Evolutionary conservation across 1,140 invertebrate species (phyloP), one percentile per base, ranked within the genome.

Genomic region (Zaprionus capensis): DNA sequence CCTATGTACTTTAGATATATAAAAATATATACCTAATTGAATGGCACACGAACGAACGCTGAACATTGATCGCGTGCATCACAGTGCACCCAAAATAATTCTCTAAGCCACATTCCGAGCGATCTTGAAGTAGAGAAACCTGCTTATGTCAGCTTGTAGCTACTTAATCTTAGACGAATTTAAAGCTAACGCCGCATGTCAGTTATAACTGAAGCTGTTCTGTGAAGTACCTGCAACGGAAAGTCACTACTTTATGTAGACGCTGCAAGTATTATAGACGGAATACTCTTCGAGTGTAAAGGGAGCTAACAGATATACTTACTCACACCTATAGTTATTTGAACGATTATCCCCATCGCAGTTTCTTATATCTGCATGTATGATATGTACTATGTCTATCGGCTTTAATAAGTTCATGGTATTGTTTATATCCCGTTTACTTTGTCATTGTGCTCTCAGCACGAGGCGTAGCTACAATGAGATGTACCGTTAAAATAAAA

Each of bases 401-500:
- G 64, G 73, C 67, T 82, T 66, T 65, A 74, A 68, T 75, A 65
- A 53, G 36, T 66, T 65, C 64, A 69, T 28, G 17, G 14, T 64
- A 65, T 66, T 11, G 59, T 77, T 83, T 79, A 67, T 69, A 46
- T 71, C 51, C 66, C 69, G 56, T 72, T 80, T 76, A 80, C 72
- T 75, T 63, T 76, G 61, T 66, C 67, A 71, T 69, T 67, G 73
- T 71, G 67, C 62, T 59, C 66, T 66, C 34, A 68, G 55, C 75
- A 78, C 71, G 72, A 91, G 74, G 87, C 87, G 87, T 86, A 83
- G 80, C 84, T 88, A 87, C 84, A 87, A 88, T 87, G 84, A 91
- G 87, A 84, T 83, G 80, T 86, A 91, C 87, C 83, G 83, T 77
- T 83, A 51, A 70, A 75, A 63, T 67, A 44, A 69, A 53, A 36